Evolutionary conservation across 1,140 invertebrate genomes (phyloP).

Genomic region (Cydia fagiglandana): DNA sequence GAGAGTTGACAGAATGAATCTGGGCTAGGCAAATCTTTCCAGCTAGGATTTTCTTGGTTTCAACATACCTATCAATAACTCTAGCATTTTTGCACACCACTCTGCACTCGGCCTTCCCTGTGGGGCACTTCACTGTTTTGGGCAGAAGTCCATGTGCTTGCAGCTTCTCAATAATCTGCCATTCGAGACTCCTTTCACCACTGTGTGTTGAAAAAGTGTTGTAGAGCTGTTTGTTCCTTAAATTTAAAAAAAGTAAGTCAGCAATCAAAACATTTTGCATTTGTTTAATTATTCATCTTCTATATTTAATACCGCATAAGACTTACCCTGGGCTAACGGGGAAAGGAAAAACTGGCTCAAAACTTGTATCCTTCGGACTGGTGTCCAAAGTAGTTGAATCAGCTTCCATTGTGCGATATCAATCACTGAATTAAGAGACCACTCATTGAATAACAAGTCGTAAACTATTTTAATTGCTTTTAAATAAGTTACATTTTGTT

Average conservation of each 20-base stretch:
- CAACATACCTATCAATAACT: slow-evolving; percentile 63
- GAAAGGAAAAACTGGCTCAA: slow-evolving; percentile 56
- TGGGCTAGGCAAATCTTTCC: not conserved
- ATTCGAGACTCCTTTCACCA: slow-evolving; percentile 50
- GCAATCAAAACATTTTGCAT: slow-evolving; percentile 8
- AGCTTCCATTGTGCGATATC: slow-evolving; percentile 57
- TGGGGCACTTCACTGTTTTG: slow-evolving; percentile 49
- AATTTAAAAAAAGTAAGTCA: slow-evolving; percentile 37
- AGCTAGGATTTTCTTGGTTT: no score
- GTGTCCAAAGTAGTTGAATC: slow-evolving; percentile 70
- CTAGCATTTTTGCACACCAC: slow-evolving; percentile 58
- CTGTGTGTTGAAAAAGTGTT: slow-evolving; percentile 50
- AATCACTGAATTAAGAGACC: not conserved
- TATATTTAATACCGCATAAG: not conserved
- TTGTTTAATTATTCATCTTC: slow-evolving; percentile 10
- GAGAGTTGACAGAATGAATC: no score
- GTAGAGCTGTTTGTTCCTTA: slow-evolving; percentile 62
- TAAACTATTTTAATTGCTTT: not conserved
- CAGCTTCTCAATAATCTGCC: slow-evolving; percentile 52
- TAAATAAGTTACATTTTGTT: not conserved
- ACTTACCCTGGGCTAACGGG: slow-evolving; percentile 52
- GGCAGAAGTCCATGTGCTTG: slow-evolving; percentile 60
- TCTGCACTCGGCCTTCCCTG: slow-evolving; percentile 51
- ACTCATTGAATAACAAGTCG: not conserved
- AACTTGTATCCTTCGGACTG: slow-evolving; percentile 42